Evolutionary conservation across 2,888 invertebrate genomes (phyloP).

Genomic region (Sericinus montela): DNA sequence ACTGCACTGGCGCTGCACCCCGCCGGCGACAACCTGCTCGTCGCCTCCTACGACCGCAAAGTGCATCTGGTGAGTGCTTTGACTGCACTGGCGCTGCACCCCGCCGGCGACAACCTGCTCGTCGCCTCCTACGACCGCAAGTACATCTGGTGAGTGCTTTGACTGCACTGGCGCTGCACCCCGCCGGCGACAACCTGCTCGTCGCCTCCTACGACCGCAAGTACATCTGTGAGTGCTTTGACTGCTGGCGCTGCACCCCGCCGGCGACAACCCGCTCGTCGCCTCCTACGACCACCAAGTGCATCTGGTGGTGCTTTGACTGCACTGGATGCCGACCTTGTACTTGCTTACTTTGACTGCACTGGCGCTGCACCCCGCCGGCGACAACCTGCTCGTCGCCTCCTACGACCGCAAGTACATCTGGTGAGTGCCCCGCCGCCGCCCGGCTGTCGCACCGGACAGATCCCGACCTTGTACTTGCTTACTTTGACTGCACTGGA

Average conservation of each 20-base stretch:
- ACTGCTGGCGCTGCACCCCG: slow-evolving; percentile 96
- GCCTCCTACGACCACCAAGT: slow-evolving; percentile 97
- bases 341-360: slow-evolving; percentile 24
- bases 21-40: too few species aligned
- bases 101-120: slow-evolving; percentile 96
- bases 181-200: slow-evolving; percentile 96
- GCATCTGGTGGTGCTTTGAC: slow-evolving; percentile 83
- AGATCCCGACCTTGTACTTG: too few species aligned
- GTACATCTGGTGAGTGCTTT: slow-evolving; percentile 87
- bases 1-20: too few species aligned
- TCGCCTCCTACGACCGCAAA: too few species aligned
- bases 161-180: slow-evolving; percentile 95
- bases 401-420: too few species aligned
- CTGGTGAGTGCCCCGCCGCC: too few species aligned
- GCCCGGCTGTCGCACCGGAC: too few species aligned
- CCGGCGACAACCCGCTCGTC: slow-evolving; percentile 96
- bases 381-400: too few species aligned
- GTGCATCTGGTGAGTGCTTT: too few species aligned
- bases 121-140: slow-evolving; percentile 98
- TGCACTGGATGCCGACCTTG: too few species aligned
- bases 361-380: too few species aligned
- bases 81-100: slow-evolving; percentile 96
- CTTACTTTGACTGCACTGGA: too few species aligned
- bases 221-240: slow-evolving; percentile 87
- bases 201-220: slow-evolving; percentile 98